Evolutionary conservation across 1,140 invertebrate species (phyloP), one percentile per base, ranked within the genome.

Genomic region (Nephila pilipes): DNA sequence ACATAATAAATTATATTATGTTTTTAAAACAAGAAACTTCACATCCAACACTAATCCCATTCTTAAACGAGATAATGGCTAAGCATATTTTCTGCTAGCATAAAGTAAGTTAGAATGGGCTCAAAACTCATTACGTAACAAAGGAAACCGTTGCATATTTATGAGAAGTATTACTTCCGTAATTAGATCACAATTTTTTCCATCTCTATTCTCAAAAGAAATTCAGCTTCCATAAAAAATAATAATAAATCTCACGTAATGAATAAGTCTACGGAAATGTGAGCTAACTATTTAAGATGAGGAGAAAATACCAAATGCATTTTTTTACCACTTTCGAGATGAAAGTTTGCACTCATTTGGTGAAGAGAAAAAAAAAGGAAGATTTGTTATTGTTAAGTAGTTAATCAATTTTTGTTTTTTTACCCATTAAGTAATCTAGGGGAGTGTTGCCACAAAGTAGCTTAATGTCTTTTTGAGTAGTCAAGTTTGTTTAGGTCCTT

Each of bases 141-240:
- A 90, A 90, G 65, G 22, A 90, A 80, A 29, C 38, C 65, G 69
- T 46, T 90, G 88, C 88, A 90, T 90, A 90, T 90, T 90, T 80
- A 90, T 90, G 88, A 90, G 65, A 75, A 90, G 69, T 90, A 90
- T 90, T 90, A 79, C 69, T 36, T 55, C 18, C 69, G 75, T 90
- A 90, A 90, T 90, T 90, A 90, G 88, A 90, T 90, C 38, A 36
- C 22, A 2, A 58, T 89, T 90, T 90, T 55, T 38, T 57, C 20
- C 25, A 83, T 83, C 54, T 83, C 25, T 12, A 29, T 18, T 75
- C 38, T 22, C 81, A 54, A 57, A 83, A 54, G 29, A 55, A 83
- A 25, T 55, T 29, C 22, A 20, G 22, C 22, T 55, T 54, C 5
- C 8, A 10, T 22, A 57, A 83, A 83, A 83, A 83, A 75, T 32